These are phyloP conservation scores for Petrocephalus schoutedeni DNA, from an alignment of 2,797 vertebrate genomes.

Conservation along the genomic window DNA sequence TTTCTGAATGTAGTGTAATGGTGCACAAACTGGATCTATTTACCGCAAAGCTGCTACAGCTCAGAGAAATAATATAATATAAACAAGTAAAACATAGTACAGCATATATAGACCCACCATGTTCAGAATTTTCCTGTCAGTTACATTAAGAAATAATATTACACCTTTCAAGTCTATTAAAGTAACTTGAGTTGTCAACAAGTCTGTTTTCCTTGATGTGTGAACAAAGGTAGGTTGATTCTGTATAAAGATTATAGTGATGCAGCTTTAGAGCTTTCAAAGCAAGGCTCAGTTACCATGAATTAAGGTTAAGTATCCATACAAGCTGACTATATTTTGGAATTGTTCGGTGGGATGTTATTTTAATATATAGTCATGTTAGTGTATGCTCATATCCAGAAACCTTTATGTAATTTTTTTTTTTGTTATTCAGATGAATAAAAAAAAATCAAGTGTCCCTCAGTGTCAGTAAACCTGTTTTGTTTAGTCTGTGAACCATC, in stretches of 20 bases:
- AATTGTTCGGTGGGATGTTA: neutral
- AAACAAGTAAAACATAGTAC: no score
- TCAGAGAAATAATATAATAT: neutral
- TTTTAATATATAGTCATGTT: neutral
- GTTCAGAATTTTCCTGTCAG: neutral
- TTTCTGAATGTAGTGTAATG: constrained; percentile 58
- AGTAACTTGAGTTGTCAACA: neutral
- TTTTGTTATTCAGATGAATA: neutral
- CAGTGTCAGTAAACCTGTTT: neutral
- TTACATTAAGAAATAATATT: neutral
- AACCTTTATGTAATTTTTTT: neutral
- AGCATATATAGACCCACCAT: neutral
- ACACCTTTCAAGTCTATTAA: neutral
- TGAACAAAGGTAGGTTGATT: neutral
- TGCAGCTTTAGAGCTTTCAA: neutral
- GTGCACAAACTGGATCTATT: constrained; percentile 24
- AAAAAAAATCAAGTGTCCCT: neutral
- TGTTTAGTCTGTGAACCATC: neutral
- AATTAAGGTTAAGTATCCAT: neutral
- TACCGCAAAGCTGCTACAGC: neutral
- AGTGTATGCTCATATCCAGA: neutral
- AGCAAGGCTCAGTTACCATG: neutral
- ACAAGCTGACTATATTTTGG: neutral
- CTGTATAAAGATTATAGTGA: neutral
- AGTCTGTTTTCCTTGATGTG: neutral